Evolutionary conservation across 2,797 vertebrate genomes (phyloP), one percentile per base, ranked within the genome.

Genomic region (Mastacembelus armatus): DNA sequence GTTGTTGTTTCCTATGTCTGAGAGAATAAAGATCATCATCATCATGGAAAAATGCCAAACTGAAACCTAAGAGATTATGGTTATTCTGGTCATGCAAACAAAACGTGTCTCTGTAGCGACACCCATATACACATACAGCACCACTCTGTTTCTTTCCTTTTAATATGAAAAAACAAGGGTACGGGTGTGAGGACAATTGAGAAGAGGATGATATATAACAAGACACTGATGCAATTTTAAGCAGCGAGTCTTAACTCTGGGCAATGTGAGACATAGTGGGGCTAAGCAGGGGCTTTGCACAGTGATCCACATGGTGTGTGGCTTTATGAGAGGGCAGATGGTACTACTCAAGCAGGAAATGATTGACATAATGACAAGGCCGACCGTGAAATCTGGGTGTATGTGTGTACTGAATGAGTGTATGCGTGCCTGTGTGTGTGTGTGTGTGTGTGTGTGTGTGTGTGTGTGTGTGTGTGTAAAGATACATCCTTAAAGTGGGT

Each of bases 271-370:
- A 69, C 22, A 54, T 65, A 60, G 77, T 51, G 2, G 60, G 72
- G 80, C 81, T 89, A 77, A 91, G 83, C 85, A 63, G 83, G 73
- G 76, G 85, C 83, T 90, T 92, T 88, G 74, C 81, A 84, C 84
- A 82, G 78, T 79, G 84, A 89, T 91, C 84, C 79, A 77, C 83
- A 80, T 81, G 75, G 62, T 73, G 85, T 90, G 86, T 90, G 88
- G 91, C 92, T 93, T 93, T 90, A 92, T 91, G 87, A 93, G 91
- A 91, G 92, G 93, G 94, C 94, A 95, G 93, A 93, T 95, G 93
- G 92, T 93, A 86, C 66, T 83, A 90, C 90, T 94, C 78, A 84
- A 91, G 91, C 94, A 91, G 91, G 88, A 93, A 93, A 92, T 94
- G 93, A 69, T 85, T 85, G 94, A 94, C 93, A 95, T 91, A 93